Evolutionary conservation across 2,888 invertebrate species (phyloP), one percentile per base, ranked within the genome.

Genomic region (Pseudoips prasinana): DNA sequence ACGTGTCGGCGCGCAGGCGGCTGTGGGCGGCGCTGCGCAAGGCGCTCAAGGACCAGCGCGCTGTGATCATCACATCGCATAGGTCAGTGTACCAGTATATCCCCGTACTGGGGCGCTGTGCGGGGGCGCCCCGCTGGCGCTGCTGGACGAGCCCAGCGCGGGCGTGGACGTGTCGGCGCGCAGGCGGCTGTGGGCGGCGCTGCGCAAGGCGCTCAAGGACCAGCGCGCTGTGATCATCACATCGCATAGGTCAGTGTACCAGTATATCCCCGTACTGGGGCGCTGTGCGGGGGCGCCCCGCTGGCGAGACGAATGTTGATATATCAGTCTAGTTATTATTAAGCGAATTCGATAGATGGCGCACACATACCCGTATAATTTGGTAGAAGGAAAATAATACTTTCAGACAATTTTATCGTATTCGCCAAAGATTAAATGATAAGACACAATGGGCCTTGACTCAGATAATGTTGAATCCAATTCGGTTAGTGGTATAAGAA

Each of bases 61-160:
- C 93, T 1, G 79, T 94, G 44, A 85, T 94, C 50, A 84, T 94
- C 37, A 39, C 39, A 9, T 50, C 48, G n/a, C 44, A 47, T 34
- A 46, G 46, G 46, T 46, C n/a, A 0, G 1, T 7, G 3, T 6
- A 24, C 23, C 23, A 7, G 8, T 10, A 23, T 7, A 6, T n/a
- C n/a, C n/a, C n/a, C n/a, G n/a, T n/a, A n/a, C n/a, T n/a, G 43
- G 1, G 92, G 92, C 10, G 90, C 92, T 46, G 29, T 93, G 91
- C 9, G 94, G 19, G 90, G n/a, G n/a, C n/a, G n/a, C n/a, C n/a
- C n/a, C n/a, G n/a, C n/a, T n/a, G n/a, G n/a, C 94, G 14, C 89
- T 95, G 42, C 78, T 95, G 48, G 95, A 95, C 77, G 94, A 95
- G 73, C 95, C 94, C 8, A 93, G 92, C 1, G 90, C 92, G 2